phyloP scores from a whole-genome alignment of 2,113 vertebrate genomes.

The Pituophis catenifer region DNA sequence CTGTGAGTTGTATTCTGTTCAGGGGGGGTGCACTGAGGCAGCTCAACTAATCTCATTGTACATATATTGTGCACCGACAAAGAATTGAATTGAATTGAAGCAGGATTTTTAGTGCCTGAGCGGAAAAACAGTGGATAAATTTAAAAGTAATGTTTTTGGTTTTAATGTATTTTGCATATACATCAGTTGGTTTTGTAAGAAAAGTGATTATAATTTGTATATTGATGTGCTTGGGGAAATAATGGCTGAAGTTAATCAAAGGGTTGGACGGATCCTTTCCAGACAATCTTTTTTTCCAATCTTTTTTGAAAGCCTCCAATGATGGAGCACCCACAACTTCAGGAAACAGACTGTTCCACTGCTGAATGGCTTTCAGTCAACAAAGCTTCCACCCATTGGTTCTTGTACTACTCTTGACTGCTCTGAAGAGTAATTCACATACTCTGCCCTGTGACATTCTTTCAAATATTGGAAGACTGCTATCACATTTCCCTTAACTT shows the following conservation, averaged over 20 bases:
- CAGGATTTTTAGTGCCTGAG: too few species aligned
- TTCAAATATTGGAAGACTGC: not conserved
- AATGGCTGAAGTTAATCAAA: not conserved
- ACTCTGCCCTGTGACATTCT: not conserved
- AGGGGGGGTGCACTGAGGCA: too few species aligned
- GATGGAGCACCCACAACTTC: not conserved
- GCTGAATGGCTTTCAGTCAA: not conserved
- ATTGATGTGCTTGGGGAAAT: not conserved
- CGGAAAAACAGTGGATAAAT: not conserved
- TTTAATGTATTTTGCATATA: not conserved
- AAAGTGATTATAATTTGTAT: not conserved
- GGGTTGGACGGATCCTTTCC: not conserved
- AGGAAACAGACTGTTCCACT: not conserved
- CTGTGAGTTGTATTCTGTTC: too few species aligned
- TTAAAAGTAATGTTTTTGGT: not conserved
- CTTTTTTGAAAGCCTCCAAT: not conserved
- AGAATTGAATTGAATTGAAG: too few species aligned
- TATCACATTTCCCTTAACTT: not conserved
- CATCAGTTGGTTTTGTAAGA: not conserved
- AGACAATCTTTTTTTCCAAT: not conserved
- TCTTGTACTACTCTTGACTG: not conserved
- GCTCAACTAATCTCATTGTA: too few species aligned
- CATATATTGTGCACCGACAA: too few species aligned
- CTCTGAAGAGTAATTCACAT: not conserved
- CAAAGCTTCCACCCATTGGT: not conserved